phyloP scores from a whole-genome alignment of 1,140 invertebrate species.

The Lepidurus arcticus region DNA sequence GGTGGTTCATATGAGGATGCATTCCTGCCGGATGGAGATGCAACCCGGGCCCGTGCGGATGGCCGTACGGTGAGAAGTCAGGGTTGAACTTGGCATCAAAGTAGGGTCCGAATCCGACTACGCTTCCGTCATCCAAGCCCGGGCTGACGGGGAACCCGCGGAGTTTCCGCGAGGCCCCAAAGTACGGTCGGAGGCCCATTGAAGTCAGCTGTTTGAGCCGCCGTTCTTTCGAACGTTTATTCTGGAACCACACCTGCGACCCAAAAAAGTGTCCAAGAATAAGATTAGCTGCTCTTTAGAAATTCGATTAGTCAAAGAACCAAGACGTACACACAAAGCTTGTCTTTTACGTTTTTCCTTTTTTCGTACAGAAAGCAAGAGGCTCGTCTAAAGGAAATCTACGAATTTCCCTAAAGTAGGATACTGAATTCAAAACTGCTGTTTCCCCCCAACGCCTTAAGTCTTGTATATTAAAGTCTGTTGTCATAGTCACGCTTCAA shows the following conservation, averaged over 20 bases:
- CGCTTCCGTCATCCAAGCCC: constrained; percentile 65
- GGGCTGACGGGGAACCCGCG: constrained; percentile 79
- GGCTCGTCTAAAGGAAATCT: no score
- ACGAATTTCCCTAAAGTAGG: no score
- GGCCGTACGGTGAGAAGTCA: constrained; percentile 66
- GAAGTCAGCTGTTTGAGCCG: constrained; percentile 85
- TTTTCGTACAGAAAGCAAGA: no score
- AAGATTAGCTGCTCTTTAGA: background rate
- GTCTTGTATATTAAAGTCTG: background rate
- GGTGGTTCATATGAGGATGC: constrained; percentile 29
- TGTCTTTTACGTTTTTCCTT: no score
- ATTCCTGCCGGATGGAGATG: constrained; percentile 57
- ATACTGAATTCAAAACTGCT: no score
- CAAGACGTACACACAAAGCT: constrained; percentile 2
- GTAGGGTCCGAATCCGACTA: constrained; percentile 53
- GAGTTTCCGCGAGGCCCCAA: constrained; percentile 82
- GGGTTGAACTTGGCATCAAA: constrained; percentile 77
- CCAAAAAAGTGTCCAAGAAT: constrained; percentile 34
- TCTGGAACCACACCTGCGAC: constrained; percentile 97
- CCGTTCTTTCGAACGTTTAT: constrained; percentile 95
- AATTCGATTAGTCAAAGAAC: background rate
- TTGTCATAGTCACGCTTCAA: constrained; percentile 3
- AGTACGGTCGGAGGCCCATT: constrained; percentile 84
- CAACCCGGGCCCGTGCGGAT: constrained; percentile 69
- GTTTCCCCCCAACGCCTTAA: no score